Base-by-base conservation (phyloP, 2,888 invertebrate genomes). In the Cartodere bifasciata region DNA sequence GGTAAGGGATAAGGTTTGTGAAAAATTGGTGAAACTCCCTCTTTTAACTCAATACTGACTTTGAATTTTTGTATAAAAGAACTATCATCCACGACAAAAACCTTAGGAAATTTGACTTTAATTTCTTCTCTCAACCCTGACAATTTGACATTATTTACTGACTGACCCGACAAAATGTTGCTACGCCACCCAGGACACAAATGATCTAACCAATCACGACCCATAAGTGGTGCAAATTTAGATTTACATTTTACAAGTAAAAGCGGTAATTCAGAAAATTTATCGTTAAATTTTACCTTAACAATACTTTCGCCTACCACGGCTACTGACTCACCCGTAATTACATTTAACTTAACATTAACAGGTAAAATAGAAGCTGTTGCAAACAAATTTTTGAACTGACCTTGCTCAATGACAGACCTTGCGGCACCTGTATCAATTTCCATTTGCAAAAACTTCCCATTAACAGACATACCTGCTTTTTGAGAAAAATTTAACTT, bases 1-100 rank as follows among this genome's bases (percentile, higher is more conserved):
- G 39, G 42, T 14, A 45, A 39, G 6, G 28, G 14, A 37, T 43
- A 45, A 1, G 45, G 39, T 31, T 39, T 48, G 28, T 38, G 38
- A 34, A 44, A 43, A 13, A 45, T 38, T 4, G 42, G 40, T 11
- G 20, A 31, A 16, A 21, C 29, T 12, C 34, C 23, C 20, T 31
- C 29, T 20, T 36, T 41, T 17, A 38, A 16, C 4, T 32, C 21
- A 17, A 41, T 17, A 12, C 32, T 27, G 6, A 30, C 31, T 22
- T 38, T 23, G 31, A 34, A 32, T 10, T 30, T 21, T 17, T 32
- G 14, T 23, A 33, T 31, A 30, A 4, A 16, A n/a, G 23, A 27
- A 11, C 16, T 29, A 11, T 17, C 14, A 11, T 34, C 26, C 6
- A 12, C 28, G 10, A 14, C 30, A 35, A 34, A 12, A 31, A 15